Conservation (phyloP, 2,797 vertebrate genomes). For the Diplodus puntazzo region DNA sequence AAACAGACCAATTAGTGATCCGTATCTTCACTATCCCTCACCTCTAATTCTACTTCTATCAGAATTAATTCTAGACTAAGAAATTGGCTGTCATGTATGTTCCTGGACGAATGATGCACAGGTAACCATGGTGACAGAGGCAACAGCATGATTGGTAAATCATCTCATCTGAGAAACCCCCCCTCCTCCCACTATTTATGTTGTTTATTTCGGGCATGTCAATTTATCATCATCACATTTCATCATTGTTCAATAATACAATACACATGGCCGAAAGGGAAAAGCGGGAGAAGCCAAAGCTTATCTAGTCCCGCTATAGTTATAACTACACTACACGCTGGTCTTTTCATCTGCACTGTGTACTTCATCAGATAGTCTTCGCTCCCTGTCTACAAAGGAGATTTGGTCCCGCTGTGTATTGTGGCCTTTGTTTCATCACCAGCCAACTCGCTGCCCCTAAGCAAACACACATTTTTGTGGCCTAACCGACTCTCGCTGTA, state of each 20-base stretch:
- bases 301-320: conserved; percentile 43
- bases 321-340: conserved; percentile 49
- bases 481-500: conserved; percentile 69
- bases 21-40: conserved; percentile 44
- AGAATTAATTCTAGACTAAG: conserved; percentile 55
- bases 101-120: conserved; percentile 49
- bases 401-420: conserved; percentile 20
- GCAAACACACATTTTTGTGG: conserved; percentile 66
- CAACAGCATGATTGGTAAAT: conserved; percentile 57
- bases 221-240: too few relatives aligned
- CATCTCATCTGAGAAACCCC: conserved; percentile 55
- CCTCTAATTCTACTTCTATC: conserved; percentile 41
- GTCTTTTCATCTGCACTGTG: conserved; percentile 56
- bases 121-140: conserved; percentile 72
- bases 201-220: too few relatives aligned
- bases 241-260: too few relatives aligned
- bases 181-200: too few relatives aligned
- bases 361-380: conserved; percentile 20
- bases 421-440: conserved; percentile 50
- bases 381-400: conserved; percentile 5
- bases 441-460: conserved; percentile 24
- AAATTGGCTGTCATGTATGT: conserved; percentile 59
- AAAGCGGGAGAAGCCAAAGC: too few relatives aligned
- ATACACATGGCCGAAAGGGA: too few relatives aligned
- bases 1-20: conserved; percentile 66